Evolutionary conservation across 2,113 vertebrate genomes (phyloP).

Genomic region (Danionella cerebrum): DNA sequence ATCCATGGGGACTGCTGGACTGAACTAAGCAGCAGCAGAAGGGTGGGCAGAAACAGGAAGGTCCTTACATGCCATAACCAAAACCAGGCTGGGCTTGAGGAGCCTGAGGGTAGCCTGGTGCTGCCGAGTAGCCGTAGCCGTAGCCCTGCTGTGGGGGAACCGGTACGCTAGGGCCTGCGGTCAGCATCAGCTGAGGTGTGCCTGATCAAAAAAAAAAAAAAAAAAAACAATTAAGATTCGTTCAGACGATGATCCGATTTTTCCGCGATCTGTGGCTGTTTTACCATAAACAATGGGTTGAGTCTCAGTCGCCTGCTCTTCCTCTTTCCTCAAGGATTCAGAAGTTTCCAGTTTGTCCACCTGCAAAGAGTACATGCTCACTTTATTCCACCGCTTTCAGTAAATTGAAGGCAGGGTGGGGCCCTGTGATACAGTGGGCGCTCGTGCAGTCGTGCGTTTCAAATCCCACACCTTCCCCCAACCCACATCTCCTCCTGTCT

Average conservation of each 20-base stretch:
- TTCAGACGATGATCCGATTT: no score
- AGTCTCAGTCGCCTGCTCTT: conserved; percentile 96
- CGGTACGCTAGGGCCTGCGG: conserved; percentile 89
- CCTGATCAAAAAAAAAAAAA: conserved; percentile 56
- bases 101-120: conserved; percentile 75
- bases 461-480: no score
- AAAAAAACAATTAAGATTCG: no score
- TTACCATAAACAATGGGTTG: conserved; percentile 98
- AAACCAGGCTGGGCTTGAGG: conserved; percentile 80
- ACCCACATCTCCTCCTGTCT: no score
- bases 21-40: conserved; percentile 2
- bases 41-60: conserved; percentile 57
- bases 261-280: neutral
- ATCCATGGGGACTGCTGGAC: conserved; percentile 55
- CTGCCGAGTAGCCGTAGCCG: conserved; percentile 90
- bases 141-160: conserved; percentile 89
- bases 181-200: conserved; percentile 95
- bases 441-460: no score
- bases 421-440: no score
- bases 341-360: conserved; percentile 97
- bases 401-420: no score
- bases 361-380: conserved; percentile 55
- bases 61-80: conserved; percentile 89
- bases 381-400: neutral
- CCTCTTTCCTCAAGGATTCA: conserved; percentile 95